Evolutionary conservation across 2,888 invertebrate species (phyloP), one percentile per base, ranked within the genome.

Genomic region (Leptopterna dolabrata): DNA sequence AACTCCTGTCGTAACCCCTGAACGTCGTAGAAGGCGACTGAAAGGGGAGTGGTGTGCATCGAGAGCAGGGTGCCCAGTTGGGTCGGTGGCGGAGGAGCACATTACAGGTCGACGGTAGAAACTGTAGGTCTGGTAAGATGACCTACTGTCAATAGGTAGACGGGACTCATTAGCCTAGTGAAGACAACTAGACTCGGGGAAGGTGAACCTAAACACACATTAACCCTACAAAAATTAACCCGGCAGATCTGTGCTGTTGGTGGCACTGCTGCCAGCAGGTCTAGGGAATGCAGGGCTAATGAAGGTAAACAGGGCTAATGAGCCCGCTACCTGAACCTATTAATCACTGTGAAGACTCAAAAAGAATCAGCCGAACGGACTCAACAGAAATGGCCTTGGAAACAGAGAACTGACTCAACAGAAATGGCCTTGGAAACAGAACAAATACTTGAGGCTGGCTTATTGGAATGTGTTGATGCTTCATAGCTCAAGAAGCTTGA

Each of bases 381-480:
- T 76, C 76, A 76, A 76, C 76, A 29, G 76, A 76, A 76, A 76
- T 41, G 41, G 41, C 76, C 30, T 76, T 16, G 41, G 30, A 41
- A 30, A 30, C 41, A 29, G 36, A 30, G n/a, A 27, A 76, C 76
- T 76, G 29, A 76, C 41, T 76, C 76, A 76, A 76, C 76, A 29
- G 76, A 76, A 76, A 76, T 41, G 41, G 41, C 76, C 30, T 76
- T 16, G 41, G 30, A 41, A 30, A 30, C 41, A 29, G 36, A 30
- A n/a, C n/a, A 76, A n/a, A 29, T 27, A 76, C 29, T 76, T 76
- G 0, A 29, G 29, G 41, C 76, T 51, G 51, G 51, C 51, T 51
- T 51, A 51, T 13, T 71, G 73, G 73, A 71, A 71, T 36, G 73
- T 71, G 30, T 29, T 76, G 30, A 36, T 29, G 41, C 41, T 76